Base-by-base conservation (phyloP, 2,888 invertebrate genomes). In the Limnephilus marmoratus region DNA sequence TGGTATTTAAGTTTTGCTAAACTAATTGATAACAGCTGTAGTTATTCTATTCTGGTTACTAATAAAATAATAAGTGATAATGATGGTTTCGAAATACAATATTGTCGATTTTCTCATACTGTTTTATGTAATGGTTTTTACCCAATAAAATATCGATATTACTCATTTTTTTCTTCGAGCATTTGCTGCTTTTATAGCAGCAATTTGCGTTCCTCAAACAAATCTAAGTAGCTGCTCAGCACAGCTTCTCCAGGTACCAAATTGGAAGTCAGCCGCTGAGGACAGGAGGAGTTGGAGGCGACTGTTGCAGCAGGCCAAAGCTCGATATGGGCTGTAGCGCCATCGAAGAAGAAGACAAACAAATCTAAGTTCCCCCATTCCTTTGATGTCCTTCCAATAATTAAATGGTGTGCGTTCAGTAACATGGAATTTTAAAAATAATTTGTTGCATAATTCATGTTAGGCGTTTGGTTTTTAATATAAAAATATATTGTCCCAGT, bases 111-210 rank as follows among this genome's bases (percentile, higher is more conserved):
- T 88, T 88, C 29, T 53, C 80, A 34, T 80, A 88, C 31, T n/a
- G 37, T 88, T 88, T 88, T 88, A 88, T 88, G 88, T 88, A 80
- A 88, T 88, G 34, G 80, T 88, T 88, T 88, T 88, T 88, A 88
- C 53, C 68, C 31, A 88, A 88, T 88, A 88, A 88, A 88, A 83
- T 83, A 41, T 83, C 9, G 18, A 83, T 18, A 83, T 83, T 18
- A 83, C 7, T 24, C 24, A 0, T 24, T 68, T 68, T 68, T 68
- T 68, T 68, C 24, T 7, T n/a, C n/a, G 7, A 24, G 53, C 18
- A 68, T 68, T 68, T 68, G 5, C 24, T 68, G 1, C 24, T 68
- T 18, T 5, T 68, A 68, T 68, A 4, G 18, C 5, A 68, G 18
- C 18, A 18, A 68, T 18, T 68, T 68, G 13, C 49, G 15, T 49